A percentile compares a stretch with the other conserved stretches of the same genome.
Evolutionary conservation across 2,797 vertebrate species (phyloP).

Genomic region (Pipistrellus kuhlii): DNA sequence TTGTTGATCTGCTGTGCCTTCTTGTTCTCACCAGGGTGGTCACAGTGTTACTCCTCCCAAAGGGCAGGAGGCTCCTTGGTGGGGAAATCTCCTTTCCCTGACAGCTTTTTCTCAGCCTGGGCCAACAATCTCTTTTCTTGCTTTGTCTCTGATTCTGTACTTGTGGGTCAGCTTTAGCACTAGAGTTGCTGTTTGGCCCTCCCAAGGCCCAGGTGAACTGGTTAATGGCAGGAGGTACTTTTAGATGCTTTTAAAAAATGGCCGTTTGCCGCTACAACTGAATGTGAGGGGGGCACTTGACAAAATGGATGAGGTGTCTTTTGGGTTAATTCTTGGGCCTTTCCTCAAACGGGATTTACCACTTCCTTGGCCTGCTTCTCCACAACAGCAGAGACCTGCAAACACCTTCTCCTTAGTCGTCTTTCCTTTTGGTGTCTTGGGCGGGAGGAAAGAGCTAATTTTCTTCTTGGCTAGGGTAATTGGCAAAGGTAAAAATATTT

Average conservation of each 20-base stretch:
- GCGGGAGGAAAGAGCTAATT: background rate
- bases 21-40: background rate
- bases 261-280: background rate
- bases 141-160: background rate
- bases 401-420: background rate
- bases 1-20: background rate
- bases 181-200: background rate
- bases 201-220: background rate
- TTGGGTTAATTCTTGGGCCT: background rate
- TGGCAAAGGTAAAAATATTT: conserved; percentile 50
- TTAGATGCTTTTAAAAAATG: background rate
- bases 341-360: background rate
- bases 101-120: background rate
- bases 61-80: background rate
- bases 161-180: background rate
- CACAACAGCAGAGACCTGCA: background rate
- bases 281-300: background rate
- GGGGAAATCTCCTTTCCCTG: background rate
- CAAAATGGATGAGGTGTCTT: background rate
- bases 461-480: conserved; percentile 13
- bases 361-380: background rate
- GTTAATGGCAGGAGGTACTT: background rate
- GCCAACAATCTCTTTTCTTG: background rate
- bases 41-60: background rate
- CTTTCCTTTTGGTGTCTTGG: background rate